Base-by-base conservation (phyloP, 2,888 invertebrate genomes). In the Catocala fraxini region DNA sequence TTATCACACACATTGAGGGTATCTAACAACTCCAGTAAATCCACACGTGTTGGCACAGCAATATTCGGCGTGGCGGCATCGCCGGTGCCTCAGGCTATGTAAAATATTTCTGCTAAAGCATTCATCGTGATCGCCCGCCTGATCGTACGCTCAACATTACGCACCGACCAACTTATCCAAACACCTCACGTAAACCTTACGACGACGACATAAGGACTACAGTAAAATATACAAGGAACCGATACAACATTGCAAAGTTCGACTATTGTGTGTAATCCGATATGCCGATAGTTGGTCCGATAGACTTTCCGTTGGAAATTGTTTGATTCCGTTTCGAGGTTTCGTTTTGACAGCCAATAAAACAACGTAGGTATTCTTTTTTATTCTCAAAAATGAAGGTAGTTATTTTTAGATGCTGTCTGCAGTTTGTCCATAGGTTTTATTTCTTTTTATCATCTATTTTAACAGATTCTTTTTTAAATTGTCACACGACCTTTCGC, bases 71-170 rank as follows among this genome's bases (percentile, higher is more conserved):
- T 81, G 78, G 87, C 86, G 86, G 89, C 88, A 86, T 84, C 85
- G 87, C 83, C 85, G 85, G 60, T 82, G 92, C 93, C 90, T 83
- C 87, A 75, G 91, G 94, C 92, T 79, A 90, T 93, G 93, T 93
- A 93, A 93, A 94, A 94, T 94, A 94, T 94, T 94, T 93, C 94
- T 92, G 90, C 90, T 90, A 90, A 91, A 92, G 92, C 94, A 92
- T 93, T 93, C 94, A 92, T 92, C 91, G 92, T 91, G 93, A 93
- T 93, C 92, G 92, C 84, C 78, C 75, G 89, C 87, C 89, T 87
- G 90, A 92, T 62, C 90, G 89, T 84, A 84, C 85, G 83, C 84
- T 82, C 86, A 80, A 85, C 84, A 86, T 83, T 86, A 89, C 89
- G 84, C 89, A 86, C 77, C 74, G 73, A 68, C 87, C 80, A 86